Evolutionary conservation across 2,888 invertebrate genomes (phyloP), one percentile per base, ranked within the genome.

Genomic region (Entomobrya multifasciata): DNA sequence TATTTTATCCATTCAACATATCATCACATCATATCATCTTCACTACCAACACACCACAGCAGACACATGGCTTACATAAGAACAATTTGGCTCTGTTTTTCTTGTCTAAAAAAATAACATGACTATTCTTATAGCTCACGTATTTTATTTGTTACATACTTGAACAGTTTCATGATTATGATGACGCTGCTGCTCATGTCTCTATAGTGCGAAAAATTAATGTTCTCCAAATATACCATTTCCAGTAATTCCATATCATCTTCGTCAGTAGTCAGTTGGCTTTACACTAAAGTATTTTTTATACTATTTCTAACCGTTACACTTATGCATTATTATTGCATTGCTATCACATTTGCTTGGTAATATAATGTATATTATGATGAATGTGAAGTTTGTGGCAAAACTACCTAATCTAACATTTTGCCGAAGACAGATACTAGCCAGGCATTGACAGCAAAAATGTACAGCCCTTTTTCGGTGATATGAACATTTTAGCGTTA

Each of bases 221-320:
- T 36, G 8, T 36, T 65, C 62, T 65, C 30, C 30, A 36, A 65
- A 30, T 36, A 36, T 17, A n/a, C n/a, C n/a, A n/a, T n/a, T n/a
- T 65, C 62, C 62, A 65, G 62, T 8, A 27, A 36, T n/a, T 36
- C n/a, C 62, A n/a, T 60, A 57, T 62, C 8, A 36, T 60, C 27
- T 27, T 27, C 22, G 15, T 27, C 22, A 25, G 25, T 22, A 60
- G 15, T 65, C 57, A n/a, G 15, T 36, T 8, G 4, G 36, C 36
- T 36, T 36, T 36, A 36, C 36, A 36, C 36, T 6, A 36, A 36
- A 36, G 8, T 36, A n/a, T n/a, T n/a, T n/a, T n/a, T n/a, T n/a
- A 8, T 36, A 36, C 36, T 36, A 6, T 36, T 36, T 36, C 36
- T 36, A 36, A 36, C 36, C 36, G 36, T 36, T 36, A 36, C 36